Conservation (phyloP, 2,113 vertebrate species). For the Platysteira castanea region DNA sequence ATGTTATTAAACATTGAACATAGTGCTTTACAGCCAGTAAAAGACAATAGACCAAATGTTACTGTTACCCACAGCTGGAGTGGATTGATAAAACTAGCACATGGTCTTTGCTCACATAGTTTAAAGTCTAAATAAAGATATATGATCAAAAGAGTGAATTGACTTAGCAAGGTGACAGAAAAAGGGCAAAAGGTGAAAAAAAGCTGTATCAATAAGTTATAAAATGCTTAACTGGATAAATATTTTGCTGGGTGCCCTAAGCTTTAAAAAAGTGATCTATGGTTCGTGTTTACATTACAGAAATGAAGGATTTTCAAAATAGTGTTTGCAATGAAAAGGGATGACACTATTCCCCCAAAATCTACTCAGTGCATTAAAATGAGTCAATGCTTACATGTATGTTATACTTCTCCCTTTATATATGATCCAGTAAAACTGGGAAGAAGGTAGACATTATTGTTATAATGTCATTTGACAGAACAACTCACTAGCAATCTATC, state of each 20-base stretch:
- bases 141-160: slow-evolving; percentile 21
- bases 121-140: slow-evolving; percentile 46
- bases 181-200: slow-evolving; percentile 32
- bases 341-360: background rate
- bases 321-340: background rate
- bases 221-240: background rate
- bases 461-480: background rate
- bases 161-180: background rate
- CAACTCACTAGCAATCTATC: background rate
- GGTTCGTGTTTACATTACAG: background rate
- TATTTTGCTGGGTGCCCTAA: background rate
- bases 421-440: background rate
- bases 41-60: slow-evolving; percentile 59
- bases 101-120: slow-evolving; percentile 23
- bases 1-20: slow-evolving; percentile 28
- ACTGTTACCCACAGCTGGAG: slow-evolving; percentile 16
- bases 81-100: slow-evolving; percentile 31
- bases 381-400: background rate
- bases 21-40: slow-evolving; percentile 31
- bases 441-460: background rate
- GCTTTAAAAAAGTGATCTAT: background rate
- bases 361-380: background rate
- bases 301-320: background rate
- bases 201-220: background rate
- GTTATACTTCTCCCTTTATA: background rate